Evolutionary conservation across 23 tunicate genomes (phyloP).

Genomic region (Trididemnum nubilum): DNA sequence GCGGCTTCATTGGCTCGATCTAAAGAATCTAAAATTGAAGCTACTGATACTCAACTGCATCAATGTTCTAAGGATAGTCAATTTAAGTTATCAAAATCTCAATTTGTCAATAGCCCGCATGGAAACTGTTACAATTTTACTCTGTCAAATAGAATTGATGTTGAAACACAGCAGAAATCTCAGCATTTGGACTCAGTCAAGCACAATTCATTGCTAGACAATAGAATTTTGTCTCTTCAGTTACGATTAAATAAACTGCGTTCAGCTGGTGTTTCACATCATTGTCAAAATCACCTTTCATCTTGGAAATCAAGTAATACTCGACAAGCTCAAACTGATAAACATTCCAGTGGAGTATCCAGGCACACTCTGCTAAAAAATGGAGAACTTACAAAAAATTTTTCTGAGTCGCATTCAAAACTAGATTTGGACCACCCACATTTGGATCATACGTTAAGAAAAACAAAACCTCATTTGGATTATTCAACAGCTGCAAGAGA

Average conservation of each 20-base stretch:
- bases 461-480: too few species aligned
- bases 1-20: conserved; percentile 68
- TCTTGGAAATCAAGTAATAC: neutral
- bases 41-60: too few species aligned
- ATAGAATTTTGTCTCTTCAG: neutral
- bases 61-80: neutral
- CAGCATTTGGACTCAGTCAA: neutral
- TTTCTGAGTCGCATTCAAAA: too few species aligned
- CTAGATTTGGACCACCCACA: too few species aligned
- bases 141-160: neutral
- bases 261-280: neutral
- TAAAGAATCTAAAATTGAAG: neutral
- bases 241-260: conserved; percentile 9
- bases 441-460: too few species aligned
- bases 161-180: neutral
- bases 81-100: neutral
- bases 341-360: too few species aligned
- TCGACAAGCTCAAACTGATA: too few species aligned
- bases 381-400: too few species aligned
- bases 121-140: too few species aligned
- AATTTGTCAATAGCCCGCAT: too few species aligned
- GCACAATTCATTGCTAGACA: neutral
- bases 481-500: too few species aligned
- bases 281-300: neutral
- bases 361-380: too few species aligned